Evolutionary conservation across 1,140 invertebrate species (phyloP), one percentile per base, ranked within the genome.

Genomic region (Leptoteleia sp.): DNA sequence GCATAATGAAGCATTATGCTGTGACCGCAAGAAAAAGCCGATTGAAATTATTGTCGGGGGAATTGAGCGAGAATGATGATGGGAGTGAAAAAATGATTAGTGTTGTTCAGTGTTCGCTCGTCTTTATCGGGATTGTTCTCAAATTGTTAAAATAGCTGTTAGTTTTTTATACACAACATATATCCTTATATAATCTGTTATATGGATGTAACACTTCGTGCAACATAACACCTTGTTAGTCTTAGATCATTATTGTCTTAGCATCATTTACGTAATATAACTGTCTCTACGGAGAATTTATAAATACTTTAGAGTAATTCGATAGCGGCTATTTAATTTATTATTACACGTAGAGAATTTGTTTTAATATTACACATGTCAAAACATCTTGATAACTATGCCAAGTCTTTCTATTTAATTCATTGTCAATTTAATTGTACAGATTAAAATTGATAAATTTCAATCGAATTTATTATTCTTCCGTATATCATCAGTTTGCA

Each of bases 221-320:
- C 27, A 61, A 59, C 43, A 35, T 70, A 70, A 52, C 64, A 67
- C 62, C 54, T 59, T 38, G 43, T 54, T 70, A 65, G 62, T 42
- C 47, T 42, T 42, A 37, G 62, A 38, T 52, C 25, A 38, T 71
- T 43, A 57, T 61, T 61, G 25, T 50, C 27, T 16, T 8, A 33
- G 33, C 47, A 50, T 65, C 33, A 65, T 65, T 65, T 54, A 50
- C 27, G 47, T 54, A 64, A 64, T 43, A 9, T n/a, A n/a, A 15
- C 7, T 29, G 27, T 11, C 0, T 13, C n/a, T n/a, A n/a, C n/a
- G n/a, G n/a, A n/a, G n/a, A n/a, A n/a, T n/a, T n/a, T n/a, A n/a
- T n/a, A n/a, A n/a, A n/a, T n/a, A n/a, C n/a, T n/a, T n/a, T n/a
- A n/a, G n/a, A n/a, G n/a, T n/a, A n/a, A n/a, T n/a, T n/a, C n/a